A percentile compares a stretch with the other conserved stretches of the same genome.
Evolutionary conservation across 2,888 invertebrate species (phyloP).

Genomic region (Tryphoninae sp.): DNA sequence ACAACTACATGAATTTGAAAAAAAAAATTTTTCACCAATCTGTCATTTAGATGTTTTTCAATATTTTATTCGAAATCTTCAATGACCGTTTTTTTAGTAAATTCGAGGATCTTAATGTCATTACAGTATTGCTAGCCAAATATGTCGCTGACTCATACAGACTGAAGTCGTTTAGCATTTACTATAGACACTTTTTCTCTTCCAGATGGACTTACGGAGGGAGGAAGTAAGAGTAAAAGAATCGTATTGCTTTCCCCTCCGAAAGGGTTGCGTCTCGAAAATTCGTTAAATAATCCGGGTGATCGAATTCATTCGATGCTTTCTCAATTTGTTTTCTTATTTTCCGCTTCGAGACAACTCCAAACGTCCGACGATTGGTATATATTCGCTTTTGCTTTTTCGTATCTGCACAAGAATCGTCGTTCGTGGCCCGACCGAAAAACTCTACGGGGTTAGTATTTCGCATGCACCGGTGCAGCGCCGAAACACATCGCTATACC

Average conservation of each 20-base stretch:
- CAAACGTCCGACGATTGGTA: constrained; percentile 43
- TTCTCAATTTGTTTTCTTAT: constrained; percentile 19
- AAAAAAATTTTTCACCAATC: too few species aligned
- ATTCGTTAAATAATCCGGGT: constrained; percentile 54
- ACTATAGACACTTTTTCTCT: too few species aligned
- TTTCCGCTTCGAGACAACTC: constrained; percentile 24
- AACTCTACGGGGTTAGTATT: background rate
- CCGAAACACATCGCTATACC: background rate
- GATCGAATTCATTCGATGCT: constrained; percentile 25
- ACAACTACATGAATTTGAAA: too few species aligned
- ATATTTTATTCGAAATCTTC: constrained; percentile 3
- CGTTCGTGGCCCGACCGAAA: background rate
- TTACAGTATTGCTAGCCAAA: too few species aligned
- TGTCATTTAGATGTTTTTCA: background rate
- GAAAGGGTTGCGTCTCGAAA: constrained; percentile 51
- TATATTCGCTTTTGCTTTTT: constrained; percentile 2
- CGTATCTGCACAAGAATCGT: background rate
- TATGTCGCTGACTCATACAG: too few species aligned
- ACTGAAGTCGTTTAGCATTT: too few species aligned
- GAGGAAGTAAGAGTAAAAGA: constrained; percentile 8
- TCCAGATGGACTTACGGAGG: background rate
- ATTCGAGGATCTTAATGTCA: too few species aligned
- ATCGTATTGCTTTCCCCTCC: background rate
- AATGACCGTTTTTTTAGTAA: too few species aligned
- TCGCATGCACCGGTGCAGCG: background rate